Evolutionary conservation across 2,888 invertebrate genomes (phyloP), one percentile per base, ranked within the genome.

Genomic region (Drosophila koepferae): DNA sequence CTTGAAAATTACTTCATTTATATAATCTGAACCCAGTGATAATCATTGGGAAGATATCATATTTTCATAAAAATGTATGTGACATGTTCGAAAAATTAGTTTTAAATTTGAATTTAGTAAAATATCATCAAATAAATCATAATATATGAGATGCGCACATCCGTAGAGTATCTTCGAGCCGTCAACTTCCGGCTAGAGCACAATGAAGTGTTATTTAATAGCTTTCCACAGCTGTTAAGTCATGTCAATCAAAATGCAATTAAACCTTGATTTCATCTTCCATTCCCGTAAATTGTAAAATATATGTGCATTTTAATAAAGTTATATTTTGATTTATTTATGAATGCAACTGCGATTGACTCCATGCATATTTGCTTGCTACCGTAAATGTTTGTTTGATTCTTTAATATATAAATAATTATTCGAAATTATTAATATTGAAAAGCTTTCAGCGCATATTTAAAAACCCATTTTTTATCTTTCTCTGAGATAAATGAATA

Each of bases 251-350:
- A 51, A 31, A 61, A 40, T 20, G 31, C 18, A 51, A 10, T 31
- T 16, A 10, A 40, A 12, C 18, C 23, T 5, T 10, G 12, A 16
- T 10, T 34, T 14, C 23, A 40, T 40, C 18, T 38, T 1, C 8
- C 1, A 54, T 34, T 16, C 6, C 18, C 10, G 44, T 20, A 40
- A 9, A 34, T 10, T 44, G 2, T 23, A 16, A 38, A 65, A 54
- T 54, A 38, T 46, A 66, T 66, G 54, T 66, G 67, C 23, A 66
- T 65, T 62, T 65, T 10, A 28, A 38, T 23, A 20, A 4, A 36
- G 10, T 23, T 9, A 48, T 48, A n/a, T 28, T 18, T 18, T 31
- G 14, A 7, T n/a, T 28, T 56, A 43, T 56, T 56, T 34, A 56
- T 43, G 28, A 34, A 63, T 20, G 36, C 41, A 18, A n/a, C 18